phyloP scores from a whole-genome alignment of 2,888 invertebrate species.

The Hyposoter didymator region DNA sequence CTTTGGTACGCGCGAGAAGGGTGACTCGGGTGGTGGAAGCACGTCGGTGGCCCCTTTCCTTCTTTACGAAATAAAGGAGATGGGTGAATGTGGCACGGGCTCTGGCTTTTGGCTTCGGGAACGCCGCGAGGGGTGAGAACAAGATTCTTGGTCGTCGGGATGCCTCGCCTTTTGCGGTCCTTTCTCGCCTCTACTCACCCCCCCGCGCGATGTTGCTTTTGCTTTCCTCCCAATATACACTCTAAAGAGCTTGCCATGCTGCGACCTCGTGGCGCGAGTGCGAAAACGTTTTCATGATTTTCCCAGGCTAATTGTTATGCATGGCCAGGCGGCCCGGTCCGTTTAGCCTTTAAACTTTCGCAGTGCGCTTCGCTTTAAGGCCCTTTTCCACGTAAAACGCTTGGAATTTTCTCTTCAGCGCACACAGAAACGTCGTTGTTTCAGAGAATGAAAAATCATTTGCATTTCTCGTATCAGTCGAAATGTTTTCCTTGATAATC shows the following conservation, averaged over 20 bases:
- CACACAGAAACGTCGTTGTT: neutral
- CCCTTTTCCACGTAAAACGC: conserved; percentile 29
- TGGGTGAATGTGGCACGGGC: conserved; percentile 49
- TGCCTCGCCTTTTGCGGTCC: conserved; percentile 54
- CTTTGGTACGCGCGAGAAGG: conserved; percentile 74
- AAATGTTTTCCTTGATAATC: neutral
- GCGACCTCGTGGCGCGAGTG: conserved; percentile 72
- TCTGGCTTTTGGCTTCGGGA: conserved; percentile 51
- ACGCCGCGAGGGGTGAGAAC: conserved; percentile 63
- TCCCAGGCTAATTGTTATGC: conserved; percentile 84
- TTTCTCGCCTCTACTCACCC: conserved; percentile 32
- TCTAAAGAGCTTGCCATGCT: conserved; percentile 37
- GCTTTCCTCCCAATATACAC: conserved; percentile 41
- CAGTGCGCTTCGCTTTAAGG: conserved; percentile 58
- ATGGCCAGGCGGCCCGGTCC: conserved; percentile 79
- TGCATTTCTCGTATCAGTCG: neutral
- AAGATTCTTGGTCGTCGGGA: conserved; percentile 58
- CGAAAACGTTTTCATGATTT: conserved; percentile 83
- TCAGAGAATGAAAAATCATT: neutral
- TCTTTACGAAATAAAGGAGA: conserved; percentile 14
- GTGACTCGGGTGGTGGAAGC: conserved; percentile 70
- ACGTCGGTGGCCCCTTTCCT: conserved; percentile 73
- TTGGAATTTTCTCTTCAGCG: conserved; percentile 12
- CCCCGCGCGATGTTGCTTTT: conserved; percentile 40
- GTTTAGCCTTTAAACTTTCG: conserved; percentile 80